These are phyloP conservation scores for Trichomalopsis sarcophagae DNA, from an alignment of 1,140 invertebrate species.

Conservation along the genomic window DNA sequence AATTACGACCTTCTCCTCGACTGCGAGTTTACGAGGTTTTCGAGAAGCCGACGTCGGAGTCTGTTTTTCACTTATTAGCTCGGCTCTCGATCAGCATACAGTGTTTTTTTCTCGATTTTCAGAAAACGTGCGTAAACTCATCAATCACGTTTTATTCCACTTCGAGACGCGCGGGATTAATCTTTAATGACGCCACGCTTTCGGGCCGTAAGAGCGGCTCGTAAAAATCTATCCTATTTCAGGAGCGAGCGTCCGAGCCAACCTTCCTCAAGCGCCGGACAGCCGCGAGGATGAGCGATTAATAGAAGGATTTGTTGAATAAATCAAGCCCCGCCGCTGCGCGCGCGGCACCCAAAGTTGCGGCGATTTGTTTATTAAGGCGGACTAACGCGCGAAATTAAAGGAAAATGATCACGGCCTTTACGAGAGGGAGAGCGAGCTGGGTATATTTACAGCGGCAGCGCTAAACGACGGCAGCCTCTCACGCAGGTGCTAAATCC, in stretches of 20 bases:
- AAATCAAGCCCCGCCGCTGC: too few relatives aligned
- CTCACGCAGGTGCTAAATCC: constrained; percentile 31
- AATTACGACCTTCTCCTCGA: background rate
- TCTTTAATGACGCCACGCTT: constrained; percentile 30
- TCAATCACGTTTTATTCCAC: constrained; percentile 42
- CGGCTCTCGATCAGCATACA: background rate
- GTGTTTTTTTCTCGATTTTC: constrained; percentile 44
- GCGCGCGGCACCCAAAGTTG: background rate
- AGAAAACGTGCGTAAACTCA: constrained; percentile 41
- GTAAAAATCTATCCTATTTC: constrained; percentile 31
- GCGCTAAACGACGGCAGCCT: background rate
- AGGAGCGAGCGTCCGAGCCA: background rate
- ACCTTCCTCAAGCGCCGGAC: background rate
- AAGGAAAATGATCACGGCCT: constrained; percentile 15
- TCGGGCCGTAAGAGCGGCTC: background rate
- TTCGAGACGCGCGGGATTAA: constrained; percentile 24
- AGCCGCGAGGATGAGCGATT: background rate
- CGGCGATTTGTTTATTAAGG: constrained; percentile 12
- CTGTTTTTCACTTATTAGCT: background rate
- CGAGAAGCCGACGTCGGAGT: background rate
- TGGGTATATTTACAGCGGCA: background rate
- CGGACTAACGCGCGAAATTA: constrained; percentile 17
- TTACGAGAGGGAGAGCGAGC: background rate
- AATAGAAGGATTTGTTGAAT: background rate
- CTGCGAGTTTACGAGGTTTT: background rate